Conservation (phyloP, 2,113 vertebrate species). For the Orthonyx spaldingii region DNA sequence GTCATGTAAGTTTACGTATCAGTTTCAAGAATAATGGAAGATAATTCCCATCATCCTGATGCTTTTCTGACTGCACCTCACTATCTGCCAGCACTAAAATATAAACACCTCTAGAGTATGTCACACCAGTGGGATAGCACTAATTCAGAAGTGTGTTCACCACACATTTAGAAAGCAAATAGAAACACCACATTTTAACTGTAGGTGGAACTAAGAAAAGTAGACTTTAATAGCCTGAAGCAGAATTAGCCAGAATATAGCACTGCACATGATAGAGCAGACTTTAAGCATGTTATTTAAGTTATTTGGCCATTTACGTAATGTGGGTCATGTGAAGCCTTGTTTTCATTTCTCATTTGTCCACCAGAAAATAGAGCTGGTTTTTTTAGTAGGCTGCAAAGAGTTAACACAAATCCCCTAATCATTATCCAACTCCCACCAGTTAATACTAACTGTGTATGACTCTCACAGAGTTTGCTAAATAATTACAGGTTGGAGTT, state of each 20-base stretch:
- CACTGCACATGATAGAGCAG: background rate
- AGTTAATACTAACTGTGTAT: background rate
- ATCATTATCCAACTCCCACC: background rate
- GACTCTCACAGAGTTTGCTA: background rate
- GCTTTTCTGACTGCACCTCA: background rate
- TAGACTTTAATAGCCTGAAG: background rate
- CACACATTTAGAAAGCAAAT: background rate
- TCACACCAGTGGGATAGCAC: background rate
- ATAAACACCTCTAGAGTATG: background rate
- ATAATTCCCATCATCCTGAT: background rate
- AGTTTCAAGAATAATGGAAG: background rate
- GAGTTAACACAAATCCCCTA: background rate
- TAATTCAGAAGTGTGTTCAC: background rate
- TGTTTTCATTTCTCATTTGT: background rate
- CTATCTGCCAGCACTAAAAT: background rate
- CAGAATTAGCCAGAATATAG: background rate
- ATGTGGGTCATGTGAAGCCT: background rate
- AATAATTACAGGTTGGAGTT: slow-evolving; percentile 49
- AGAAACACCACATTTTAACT: background rate
- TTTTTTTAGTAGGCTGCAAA: background rate
- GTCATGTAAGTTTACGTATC: background rate
- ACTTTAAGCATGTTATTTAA: background rate
- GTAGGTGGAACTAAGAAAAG: background rate
- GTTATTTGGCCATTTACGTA: background rate
- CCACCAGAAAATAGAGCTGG: background rate